Percentiles rank a stretch among this genome's conserved stretches.
phyloP scores from a whole-genome alignment of 2,113 vertebrate species.

The Crotalus viridis region DNA sequence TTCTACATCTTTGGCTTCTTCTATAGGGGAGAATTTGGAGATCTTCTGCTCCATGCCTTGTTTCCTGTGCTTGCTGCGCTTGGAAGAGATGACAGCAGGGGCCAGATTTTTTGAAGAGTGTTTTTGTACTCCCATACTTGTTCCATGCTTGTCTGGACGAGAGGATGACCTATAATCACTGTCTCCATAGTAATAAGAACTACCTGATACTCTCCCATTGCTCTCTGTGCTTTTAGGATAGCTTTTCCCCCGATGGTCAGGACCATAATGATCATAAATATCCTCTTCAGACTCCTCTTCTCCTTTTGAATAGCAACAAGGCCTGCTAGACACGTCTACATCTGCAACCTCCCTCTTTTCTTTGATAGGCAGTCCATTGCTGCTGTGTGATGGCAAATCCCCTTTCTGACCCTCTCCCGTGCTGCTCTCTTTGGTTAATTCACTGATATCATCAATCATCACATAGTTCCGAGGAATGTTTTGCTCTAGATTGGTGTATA shows the following conservation, averaged over 20 bases:
- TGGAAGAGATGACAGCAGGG: slow-evolving; percentile 88
- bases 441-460: slow-evolving; percentile 98
- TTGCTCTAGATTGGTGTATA: slow-evolving; percentile 93
- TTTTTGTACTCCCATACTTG: slow-evolving; percentile 78
- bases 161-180: slow-evolving; percentile 85
- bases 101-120: slow-evolving; percentile 89
- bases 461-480: slow-evolving; percentile 97
- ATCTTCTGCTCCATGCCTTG: slow-evolving; percentile 98
- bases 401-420: slow-evolving; percentile 79
- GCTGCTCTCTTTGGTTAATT: slow-evolving; percentile 91
- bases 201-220: slow-evolving; percentile 78
- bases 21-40: slow-evolving; percentile 97
- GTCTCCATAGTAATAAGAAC: slow-evolving; percentile 80
- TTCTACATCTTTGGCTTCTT: slow-evolving; percentile 96
- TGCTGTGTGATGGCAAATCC: slow-evolving; percentile 69
- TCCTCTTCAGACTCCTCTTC: slow-evolving; percentile 97
- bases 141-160: slow-evolving; percentile 76
- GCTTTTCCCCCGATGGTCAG: slow-evolving; percentile 77
- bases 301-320: slow-evolving; percentile 82
- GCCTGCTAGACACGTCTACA: slow-evolving; percentile 71
- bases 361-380: slow-evolving; percentile 76
- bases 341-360: slow-evolving; percentile 73
- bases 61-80: slow-evolving; percentile 97
- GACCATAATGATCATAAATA: slow-evolving; percentile 85
- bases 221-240: slow-evolving; percentile 80